Conservation (phyloP, 2,888 invertebrate genomes). For the Volucella zonaria region DNA sequence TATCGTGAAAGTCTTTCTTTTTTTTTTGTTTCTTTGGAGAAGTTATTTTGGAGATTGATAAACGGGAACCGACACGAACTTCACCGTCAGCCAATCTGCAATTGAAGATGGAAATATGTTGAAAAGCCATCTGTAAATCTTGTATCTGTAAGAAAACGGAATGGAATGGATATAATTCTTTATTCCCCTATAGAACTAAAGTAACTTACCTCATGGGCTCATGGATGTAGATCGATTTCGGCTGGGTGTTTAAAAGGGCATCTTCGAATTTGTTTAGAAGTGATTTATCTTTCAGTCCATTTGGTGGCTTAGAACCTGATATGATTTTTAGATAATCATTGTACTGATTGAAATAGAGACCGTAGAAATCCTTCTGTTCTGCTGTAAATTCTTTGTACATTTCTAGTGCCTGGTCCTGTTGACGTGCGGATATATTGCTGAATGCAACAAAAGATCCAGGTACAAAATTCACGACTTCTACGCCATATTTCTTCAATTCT, state of each 20-base stretch:
- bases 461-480: constrained; percentile 88
- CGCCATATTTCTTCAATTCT: constrained; percentile 88
- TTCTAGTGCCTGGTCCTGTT: constrained; percentile 85
- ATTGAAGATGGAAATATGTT: constrained; percentile 85
- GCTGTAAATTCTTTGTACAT: constrained; percentile 87
- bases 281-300: constrained; percentile 83
- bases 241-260: constrained; percentile 85
- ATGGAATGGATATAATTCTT: neutral
- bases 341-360: constrained; percentile 86
- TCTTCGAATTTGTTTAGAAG: constrained; percentile 86
- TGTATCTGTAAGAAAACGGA: constrained; percentile 80
- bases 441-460: constrained; percentile 90
- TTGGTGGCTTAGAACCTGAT: constrained; percentile 83
- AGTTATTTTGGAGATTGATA: constrained; percentile 73
- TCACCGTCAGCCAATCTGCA: constrained; percentile 85
- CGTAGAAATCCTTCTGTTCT: constrained; percentile 87
- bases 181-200: neutral
- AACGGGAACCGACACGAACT: constrained; percentile 87
- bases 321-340: constrained; percentile 84
- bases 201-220: constrained; percentile 85
- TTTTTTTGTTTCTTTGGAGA: constrained; percentile 1
- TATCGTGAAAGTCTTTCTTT: neutral
- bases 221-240: constrained; percentile 86
- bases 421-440: constrained; percentile 88
- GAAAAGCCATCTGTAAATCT: constrained; percentile 87